Percentiles rank a stretch among this genome's conserved stretches.
Conservation (phyloP, 1,140 invertebrate species). For the Zelostemma sp. region DNA sequence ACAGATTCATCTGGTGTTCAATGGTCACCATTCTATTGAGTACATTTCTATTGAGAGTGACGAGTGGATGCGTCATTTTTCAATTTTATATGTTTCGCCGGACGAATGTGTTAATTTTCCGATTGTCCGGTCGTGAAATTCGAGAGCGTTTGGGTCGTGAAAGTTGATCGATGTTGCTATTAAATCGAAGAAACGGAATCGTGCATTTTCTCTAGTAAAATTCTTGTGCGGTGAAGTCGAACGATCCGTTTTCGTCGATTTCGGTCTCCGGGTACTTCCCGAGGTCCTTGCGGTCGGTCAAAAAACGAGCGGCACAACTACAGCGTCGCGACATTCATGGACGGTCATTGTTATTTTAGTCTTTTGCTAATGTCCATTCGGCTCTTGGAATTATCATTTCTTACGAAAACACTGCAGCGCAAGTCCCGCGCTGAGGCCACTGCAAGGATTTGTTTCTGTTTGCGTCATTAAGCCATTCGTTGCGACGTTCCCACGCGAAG, state of each 20-base stretch:
- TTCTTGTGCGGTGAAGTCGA: too few relatives aligned
- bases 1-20: slow-evolving; percentile 4
- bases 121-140: background rate
- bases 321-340: background rate
- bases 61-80: background rate
- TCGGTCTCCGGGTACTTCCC: background rate
- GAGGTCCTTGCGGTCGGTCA: background rate
- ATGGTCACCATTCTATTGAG: background rate
- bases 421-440: background rate
- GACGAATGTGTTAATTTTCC: background rate
- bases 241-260: background rate
- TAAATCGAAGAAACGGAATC: too few relatives aligned
- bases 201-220: too few relatives aligned
- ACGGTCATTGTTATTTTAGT: background rate
- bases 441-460: too few relatives aligned
- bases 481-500: background rate
- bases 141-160: background rate
- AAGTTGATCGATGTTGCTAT: too few relatives aligned
- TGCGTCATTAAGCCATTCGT: too few relatives aligned
- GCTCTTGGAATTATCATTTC: slow-evolving; percentile 1
- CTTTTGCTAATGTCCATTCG: background rate
- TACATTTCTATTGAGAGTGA: background rate
- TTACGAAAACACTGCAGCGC: slow-evolving; percentile 1
- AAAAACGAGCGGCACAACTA: background rate
- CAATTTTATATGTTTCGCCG: background rate